A percentile compares a stretch with the other conserved stretches of the same genome.
phyloP scores from a whole-genome alignment of 2,797 vertebrate species.

The Sorex maritimensis region DNA sequence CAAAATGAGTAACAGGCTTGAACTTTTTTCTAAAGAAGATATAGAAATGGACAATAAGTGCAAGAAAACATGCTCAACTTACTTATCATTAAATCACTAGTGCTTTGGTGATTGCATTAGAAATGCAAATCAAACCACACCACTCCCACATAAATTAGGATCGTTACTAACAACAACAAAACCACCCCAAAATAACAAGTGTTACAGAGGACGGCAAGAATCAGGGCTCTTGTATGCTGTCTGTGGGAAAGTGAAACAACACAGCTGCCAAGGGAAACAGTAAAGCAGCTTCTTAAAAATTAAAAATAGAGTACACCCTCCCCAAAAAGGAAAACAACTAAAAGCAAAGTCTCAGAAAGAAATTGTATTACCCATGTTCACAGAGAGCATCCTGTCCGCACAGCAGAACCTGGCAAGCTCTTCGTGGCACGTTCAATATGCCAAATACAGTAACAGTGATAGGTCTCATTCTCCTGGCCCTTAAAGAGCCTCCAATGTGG shows the following conservation, averaged over 20 bases:
- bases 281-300: not conserved
- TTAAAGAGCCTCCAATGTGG: too few species aligned
- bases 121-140: slow-evolving; percentile 45
- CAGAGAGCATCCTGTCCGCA: too few species aligned
- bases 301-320: slow-evolving; percentile 1
- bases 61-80: slow-evolving; percentile 18
- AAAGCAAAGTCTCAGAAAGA: slow-evolving; percentile 2
- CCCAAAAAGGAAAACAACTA: not conserved
- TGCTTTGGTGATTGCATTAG: too few species aligned
- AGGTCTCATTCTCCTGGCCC: too few species aligned
- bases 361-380: not conserved
- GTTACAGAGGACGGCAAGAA: not conserved
- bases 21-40: slow-evolving; percentile 35
- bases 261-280: not conserved
- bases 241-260: slow-evolving; percentile 34
- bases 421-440: too few species aligned
- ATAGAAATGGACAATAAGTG: not conserved
- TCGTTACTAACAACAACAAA: not conserved
- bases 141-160: slow-evolving; percentile 7
- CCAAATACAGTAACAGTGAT: too few species aligned
- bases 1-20: too few species aligned
- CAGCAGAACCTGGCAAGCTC: too few species aligned
- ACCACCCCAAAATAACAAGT: not conserved
- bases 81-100: not conserved
- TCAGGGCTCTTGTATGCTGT: not conserved